Conservation (phyloP, 2,888 invertebrate genomes). For the Isotomurus palustris region DNA sequence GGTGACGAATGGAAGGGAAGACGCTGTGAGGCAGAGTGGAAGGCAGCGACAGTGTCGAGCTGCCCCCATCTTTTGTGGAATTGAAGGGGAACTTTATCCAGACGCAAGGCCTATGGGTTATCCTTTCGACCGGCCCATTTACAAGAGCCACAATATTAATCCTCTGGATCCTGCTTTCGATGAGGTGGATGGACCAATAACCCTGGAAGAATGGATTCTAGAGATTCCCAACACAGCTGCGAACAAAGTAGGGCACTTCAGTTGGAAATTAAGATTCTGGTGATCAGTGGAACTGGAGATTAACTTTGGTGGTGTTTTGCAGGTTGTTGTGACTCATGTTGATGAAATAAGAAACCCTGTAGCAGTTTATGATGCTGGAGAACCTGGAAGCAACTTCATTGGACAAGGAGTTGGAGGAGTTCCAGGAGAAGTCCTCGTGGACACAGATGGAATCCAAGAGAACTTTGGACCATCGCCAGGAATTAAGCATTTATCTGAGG, state of each 20-base stretch:
- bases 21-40: constrained; percentile 15
- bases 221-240: constrained; percentile 24
- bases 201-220: constrained; percentile 25
- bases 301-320: not conserved
- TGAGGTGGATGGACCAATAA: constrained; percentile 21
- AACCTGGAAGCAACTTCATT: not conserved
- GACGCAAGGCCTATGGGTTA: constrained; percentile 36
- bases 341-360: not conserved
- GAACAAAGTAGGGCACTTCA: too few relatives aligned
- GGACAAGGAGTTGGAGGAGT: not conserved
- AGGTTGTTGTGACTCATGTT: not conserved
- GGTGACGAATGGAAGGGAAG: constrained; percentile 23
- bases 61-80: constrained; percentile 31
- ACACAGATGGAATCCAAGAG: not conserved
- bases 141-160: constrained; percentile 5
- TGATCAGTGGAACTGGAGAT: too few relatives aligned
- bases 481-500: too few relatives aligned
- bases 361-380: not conserved
- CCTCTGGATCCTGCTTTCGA: constrained; percentile 16
- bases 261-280: too few relatives aligned
- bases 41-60: constrained; percentile 18
- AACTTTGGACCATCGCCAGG: not conserved
- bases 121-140: constrained; percentile 26
- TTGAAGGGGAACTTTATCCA: constrained; percentile 25
- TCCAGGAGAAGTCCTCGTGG: not conserved